phyloP scores from a whole-genome alignment of 2,113 vertebrate species.

The Symphodus melops region DNA sequence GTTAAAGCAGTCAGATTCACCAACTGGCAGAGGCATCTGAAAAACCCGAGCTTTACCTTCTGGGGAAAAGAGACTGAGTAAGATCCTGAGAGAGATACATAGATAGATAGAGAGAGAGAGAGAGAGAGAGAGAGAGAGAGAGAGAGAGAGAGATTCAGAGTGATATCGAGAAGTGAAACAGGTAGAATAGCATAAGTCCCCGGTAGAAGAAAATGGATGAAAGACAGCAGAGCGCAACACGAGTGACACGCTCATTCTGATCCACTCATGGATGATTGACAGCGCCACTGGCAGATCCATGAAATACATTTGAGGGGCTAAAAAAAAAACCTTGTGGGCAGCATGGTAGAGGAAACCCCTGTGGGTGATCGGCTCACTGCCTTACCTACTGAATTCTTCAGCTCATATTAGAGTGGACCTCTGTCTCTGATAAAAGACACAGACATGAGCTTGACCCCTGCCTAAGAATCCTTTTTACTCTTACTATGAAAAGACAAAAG shows the following conservation, averaged over 20 bases:
- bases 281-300: conserved; percentile 24
- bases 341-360: conserved; percentile 35
- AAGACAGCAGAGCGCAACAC: conserved; percentile 12
- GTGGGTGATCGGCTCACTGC: conserved; percentile 23
- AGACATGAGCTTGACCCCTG: neutral
- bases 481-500: neutral
- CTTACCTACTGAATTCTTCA: conserved; percentile 31
- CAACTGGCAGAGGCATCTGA: conserved; percentile 66
- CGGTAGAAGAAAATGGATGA: conserved; percentile 34
- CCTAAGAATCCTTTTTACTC: neutral
- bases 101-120: conserved; percentile 1
- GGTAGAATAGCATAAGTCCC: conserved; percentile 2
- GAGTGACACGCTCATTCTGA: conserved; percentile 32
- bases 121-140: neutral
- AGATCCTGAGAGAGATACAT: too few relatives aligned
- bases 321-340: conserved; percentile 27
- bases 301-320: conserved; percentile 29
- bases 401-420: conserved; percentile 33
- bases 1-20: conserved; percentile 68
- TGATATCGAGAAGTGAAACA: conserved; percentile 18
- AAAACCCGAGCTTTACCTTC: conserved; percentile 50
- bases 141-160: neutral
- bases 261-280: conserved; percentile 50
- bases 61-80: conserved; percentile 20
- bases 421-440: conserved; percentile 1